Base-by-base conservation (phyloP, 2,888 invertebrate species). In the Drosophila paracracens region DNA sequence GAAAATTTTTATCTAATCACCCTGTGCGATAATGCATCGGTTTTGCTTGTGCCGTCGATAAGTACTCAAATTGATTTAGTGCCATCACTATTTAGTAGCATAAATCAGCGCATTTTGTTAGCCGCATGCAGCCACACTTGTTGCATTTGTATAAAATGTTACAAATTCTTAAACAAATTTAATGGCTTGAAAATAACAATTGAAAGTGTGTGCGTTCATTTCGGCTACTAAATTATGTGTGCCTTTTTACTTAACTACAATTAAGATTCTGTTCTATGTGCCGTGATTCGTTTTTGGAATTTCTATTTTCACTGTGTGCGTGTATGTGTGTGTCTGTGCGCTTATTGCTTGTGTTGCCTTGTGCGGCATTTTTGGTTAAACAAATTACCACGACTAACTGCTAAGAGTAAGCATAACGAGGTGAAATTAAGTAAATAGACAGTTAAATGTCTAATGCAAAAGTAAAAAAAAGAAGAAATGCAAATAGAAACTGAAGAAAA, bases 331-430 rank as follows among this genome's bases (percentile, higher is more conserved):
- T 60, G 48, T 63, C 51, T 40, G 6, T 74, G 40, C 50, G 70
- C 58, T 81, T 81, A 76, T 78, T 81, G 54, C 78, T 25, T 25
- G 25, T 65, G 54, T 71, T 80, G 76, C 71, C 60, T 73, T 87
- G 69, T 85, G 82, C 88, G 83, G 86, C 86, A 76, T 80, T 88
- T 80, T 76, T 86, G 88, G 83, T 88, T 88, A 83, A 88, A 85
- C 76, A 82, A 83, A 83, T 76, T 76, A 57, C 70, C 27, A 70
- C 61, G 56, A 67, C 79, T 40, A 82, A 62, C 52, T 46, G 46
- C 46, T 16, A 59, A 59, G 69, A 65, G 81, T 79, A 79, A 77
- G 78, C 78, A 79, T 80, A 74, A 78, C 57, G 63, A 64, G 69
- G 82, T 70, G 73, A 81, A 79, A 79, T 74, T 71, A 61, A 69